Evolutionary conservation across 2,113 vertebrate species (phyloP), one percentile per base, ranked within the genome.

Genomic region (Pterocles orientalis): DNA sequence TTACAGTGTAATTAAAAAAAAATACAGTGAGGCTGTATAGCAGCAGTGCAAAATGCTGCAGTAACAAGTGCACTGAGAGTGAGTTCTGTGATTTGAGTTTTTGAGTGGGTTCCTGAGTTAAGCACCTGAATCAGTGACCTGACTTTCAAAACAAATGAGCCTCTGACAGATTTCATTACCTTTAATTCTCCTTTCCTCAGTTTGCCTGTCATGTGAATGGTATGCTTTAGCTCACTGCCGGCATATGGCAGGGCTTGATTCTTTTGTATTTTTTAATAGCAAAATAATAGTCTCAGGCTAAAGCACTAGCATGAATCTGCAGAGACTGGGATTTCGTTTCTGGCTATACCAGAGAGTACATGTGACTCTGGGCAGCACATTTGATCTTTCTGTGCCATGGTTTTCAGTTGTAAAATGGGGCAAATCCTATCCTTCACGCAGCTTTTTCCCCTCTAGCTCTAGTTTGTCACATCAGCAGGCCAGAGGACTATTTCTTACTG

Each of bases 1-100:
- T n/a, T 77, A 89, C 84, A 72, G 43, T n/a, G 53, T 78, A 68
- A 94, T 94, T 71, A 84, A 84, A 75, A 82, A 82, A 61, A 50
- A 33, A 8, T 68, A 15, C 72, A 62, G 54, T 41, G 60, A 14
- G 21, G 4, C 25, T 75, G 60, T 88, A 53, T 19, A 68, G 76
- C 58, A 75, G 80, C 69, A 69, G 60, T n/a, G 43, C 64, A 83
- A 33, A 88, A 18, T 39, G 39, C 65, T 72, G 56, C 76, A 45
- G 12, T 53, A 60, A 53, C 56, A 18, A 76, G 53, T 31, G 34
- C 41, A 31, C 16, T 39, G 58, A 61, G 77, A 47, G 56, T 2
- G 39, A 56, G 47, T 36, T 53, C 47, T 61, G 56, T 69, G 77
- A 78, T n/a, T 66, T 41, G 65, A 61, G 45, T 34, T 92, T 90